phyloP scores from a whole-genome alignment of 2,797 vertebrate species.

The Hyperoplus lanceolatus region DNA sequence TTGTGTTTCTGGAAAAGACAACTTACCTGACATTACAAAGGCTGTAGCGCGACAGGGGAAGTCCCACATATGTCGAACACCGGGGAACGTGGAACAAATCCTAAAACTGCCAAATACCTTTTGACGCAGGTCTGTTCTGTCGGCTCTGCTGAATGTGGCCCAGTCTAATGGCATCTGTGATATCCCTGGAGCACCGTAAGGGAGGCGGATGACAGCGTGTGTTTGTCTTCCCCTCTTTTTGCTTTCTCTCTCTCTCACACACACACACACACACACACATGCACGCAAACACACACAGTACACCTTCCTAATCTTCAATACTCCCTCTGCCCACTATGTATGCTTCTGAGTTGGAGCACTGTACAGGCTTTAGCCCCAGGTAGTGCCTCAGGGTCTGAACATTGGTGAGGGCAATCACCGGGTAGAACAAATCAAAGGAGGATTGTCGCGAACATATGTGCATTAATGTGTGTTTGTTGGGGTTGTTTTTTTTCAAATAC shows the following conservation, averaged over 20 bases:
- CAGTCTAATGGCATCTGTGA: slow-evolving; percentile 65
- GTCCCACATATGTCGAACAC: slow-evolving; percentile 20
- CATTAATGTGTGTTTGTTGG: slow-evolving; percentile 43
- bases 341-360: slow-evolving; percentile 63
- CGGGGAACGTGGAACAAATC: slow-evolving; percentile 25
- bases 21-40: slow-evolving; percentile 32
- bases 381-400: slow-evolving; percentile 68
- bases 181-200: slow-evolving; percentile 63
- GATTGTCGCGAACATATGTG: slow-evolving; percentile 62
- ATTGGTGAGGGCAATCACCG: slow-evolving; percentile 44
- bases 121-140: slow-evolving; percentile 36
- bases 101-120: slow-evolving; percentile 41
- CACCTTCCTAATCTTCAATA: slow-evolving; percentile 54
- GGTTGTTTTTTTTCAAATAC: slow-evolving; percentile 27
- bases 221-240: slow-evolving; percentile 52
- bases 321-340: slow-evolving; percentile 36
- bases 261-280: slow-evolving; percentile 17
- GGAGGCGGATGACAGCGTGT: slow-evolving; percentile 58
- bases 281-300: slow-evolving; percentile 25
- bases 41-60: slow-evolving; percentile 16
- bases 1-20: slow-evolving; percentile 16
- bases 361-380: slow-evolving; percentile 72
- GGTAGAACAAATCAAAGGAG: slow-evolving; percentile 65
- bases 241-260: slow-evolving; percentile 15
- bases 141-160: slow-evolving; percentile 45